Conservation (phyloP, 2,888 invertebrate genomes). For the Podabrus alpinus region DNA sequence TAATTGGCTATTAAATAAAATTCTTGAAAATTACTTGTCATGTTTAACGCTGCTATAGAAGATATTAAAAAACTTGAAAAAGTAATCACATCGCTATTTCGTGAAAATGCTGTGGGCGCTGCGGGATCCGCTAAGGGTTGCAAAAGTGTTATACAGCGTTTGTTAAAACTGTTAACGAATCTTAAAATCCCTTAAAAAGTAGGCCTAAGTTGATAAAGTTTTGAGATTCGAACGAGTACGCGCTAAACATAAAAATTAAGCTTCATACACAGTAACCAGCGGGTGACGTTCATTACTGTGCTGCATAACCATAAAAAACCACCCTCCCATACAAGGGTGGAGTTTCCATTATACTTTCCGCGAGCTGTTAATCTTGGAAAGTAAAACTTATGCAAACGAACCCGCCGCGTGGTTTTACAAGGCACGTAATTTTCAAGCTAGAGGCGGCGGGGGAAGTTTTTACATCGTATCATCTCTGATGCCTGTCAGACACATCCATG, state of each 20-base stretch:
- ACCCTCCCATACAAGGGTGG: conserved; percentile 33
- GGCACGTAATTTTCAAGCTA: conserved; percentile 51
- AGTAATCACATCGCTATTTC: conserved; percentile 48
- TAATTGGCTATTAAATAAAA: conserved; percentile 49
- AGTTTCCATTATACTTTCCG: conserved; percentile 55
- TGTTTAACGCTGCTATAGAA: conserved; percentile 49
- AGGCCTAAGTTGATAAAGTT: conserved; percentile 53
- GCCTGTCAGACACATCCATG: conserved; percentile 48
- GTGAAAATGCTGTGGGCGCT: conserved; percentile 30
- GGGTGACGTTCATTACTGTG: conserved; percentile 50
- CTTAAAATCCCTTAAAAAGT: conserved; percentile 56
- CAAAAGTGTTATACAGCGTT: conserved; percentile 49
- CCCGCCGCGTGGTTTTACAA: conserved; percentile 56
- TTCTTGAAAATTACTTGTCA: conserved; percentile 49
- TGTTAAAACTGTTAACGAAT: conserved; percentile 57
- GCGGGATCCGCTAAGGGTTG: conserved; percentile 40
- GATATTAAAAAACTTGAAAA: conserved; percentile 55
- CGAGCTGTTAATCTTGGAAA: conserved; percentile 56
- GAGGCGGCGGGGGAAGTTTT: conserved; percentile 42
- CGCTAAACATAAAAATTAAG: conserved; percentile 54
- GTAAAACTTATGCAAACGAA: conserved; percentile 58
- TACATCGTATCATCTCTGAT: conserved; percentile 46
- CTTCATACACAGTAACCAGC: conserved; percentile 48
- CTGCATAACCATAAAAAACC: conserved; percentile 54
- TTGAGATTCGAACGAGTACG: conserved; percentile 46